These are phyloP conservation scores for Xestia c-nigrum DNA, from an alignment of 2,888 invertebrate genomes.

Conservation along the genomic window DNA sequence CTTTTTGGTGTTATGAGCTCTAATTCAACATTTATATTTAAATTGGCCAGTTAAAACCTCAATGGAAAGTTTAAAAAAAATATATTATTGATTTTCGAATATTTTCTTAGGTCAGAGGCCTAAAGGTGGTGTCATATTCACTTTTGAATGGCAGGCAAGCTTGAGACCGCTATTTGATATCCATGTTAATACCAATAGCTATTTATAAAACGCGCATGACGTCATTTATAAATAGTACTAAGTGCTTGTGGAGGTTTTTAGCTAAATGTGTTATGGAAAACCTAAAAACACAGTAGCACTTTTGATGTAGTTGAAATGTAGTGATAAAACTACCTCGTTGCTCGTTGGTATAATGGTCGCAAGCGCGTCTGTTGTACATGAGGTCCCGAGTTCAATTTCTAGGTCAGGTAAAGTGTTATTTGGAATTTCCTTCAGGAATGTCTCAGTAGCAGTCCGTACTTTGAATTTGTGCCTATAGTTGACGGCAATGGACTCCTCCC, in stretches of 20 bases:
- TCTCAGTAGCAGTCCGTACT: neutral
- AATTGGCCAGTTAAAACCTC: conserved; percentile 1
- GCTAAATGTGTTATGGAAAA: neutral
- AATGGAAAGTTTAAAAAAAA: conserved; percentile 30
- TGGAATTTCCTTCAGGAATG: neutral
- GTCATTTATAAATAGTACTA: neutral
- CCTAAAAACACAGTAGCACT: neutral
- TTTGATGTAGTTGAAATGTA: neutral
- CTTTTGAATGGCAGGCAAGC: no score
- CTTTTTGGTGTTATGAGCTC: conserved; percentile 12
- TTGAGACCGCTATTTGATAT: neutral
- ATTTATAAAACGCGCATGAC: neutral
- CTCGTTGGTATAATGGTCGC: neutral
- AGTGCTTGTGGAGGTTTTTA: neutral
- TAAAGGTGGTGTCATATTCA: neutral
- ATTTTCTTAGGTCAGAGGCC: neutral
- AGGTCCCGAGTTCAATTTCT: neutral
- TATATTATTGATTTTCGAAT: conserved; percentile 7
- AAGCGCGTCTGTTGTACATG: neutral
- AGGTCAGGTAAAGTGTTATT: neutral
- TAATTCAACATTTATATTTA: conserved; percentile 26
- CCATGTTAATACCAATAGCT: neutral
- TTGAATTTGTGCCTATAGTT: neutral
- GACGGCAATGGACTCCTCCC: neutral
- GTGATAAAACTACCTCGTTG: neutral